Evolutionary conservation across 2,113 vertebrate genomes (phyloP), one percentile per base, ranked within the genome.

Genomic region (Nematolebias whitei): DNA sequence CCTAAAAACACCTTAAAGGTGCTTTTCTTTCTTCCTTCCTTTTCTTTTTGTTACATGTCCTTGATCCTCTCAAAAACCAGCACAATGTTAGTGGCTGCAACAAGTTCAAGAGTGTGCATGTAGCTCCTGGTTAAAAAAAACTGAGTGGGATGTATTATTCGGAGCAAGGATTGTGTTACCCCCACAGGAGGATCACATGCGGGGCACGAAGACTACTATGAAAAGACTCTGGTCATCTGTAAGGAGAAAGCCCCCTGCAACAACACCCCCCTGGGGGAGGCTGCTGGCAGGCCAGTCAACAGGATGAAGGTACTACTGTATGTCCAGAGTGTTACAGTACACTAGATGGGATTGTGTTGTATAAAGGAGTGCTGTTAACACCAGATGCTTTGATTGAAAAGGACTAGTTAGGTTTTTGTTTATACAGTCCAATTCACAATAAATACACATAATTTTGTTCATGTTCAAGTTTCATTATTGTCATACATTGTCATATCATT

Each of bases 161-260:
- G 12, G 68, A 68, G 66, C 60, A 41, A 40, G 53, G 76, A 74
- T 81, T 70, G 26, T 59, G 62, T 81, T 84, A 63, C 75, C 58
- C n/a, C 49, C 39, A 53, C 51, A 68, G 58, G 45, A 52, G 44
- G 54, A 69, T 73, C 65, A 65, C 47, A 77, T 38, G 54, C 45
- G 66, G 63, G 69, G 52, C 76, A 64, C 56, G 56, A 68, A 53
- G 68, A 45, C 50, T 63, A 23, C 35, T 18, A 43, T 63, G 43
- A 68, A 80, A 78, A 68, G 70, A 15, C 53, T 63, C 58, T 49
- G 70, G 73, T 81, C 60, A 61, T 79, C 54, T 50, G 39, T 1
- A 22, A 48, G 70, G 68, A 71, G 63, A 71, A 40, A 74, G 67
- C 48, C 74, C 69, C 12, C 4, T 77, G 83, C 81, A 76, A 63